Evolutionary conservation across 2,888 invertebrate species (phyloP).

Genomic region (Himalopsyche kuldschensis): DNA sequence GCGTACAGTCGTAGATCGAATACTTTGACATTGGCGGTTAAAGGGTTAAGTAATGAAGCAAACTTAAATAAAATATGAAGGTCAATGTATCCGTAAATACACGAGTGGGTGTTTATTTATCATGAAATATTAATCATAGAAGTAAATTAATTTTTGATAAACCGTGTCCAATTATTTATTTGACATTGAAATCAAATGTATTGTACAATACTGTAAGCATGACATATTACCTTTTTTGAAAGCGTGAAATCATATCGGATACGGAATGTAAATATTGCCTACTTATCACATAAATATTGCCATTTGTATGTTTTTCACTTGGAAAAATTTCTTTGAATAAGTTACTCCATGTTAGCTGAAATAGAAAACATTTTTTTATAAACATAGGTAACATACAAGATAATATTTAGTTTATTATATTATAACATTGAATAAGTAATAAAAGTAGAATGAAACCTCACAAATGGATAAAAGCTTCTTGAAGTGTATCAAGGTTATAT

Average conservation of each 20-base stretch:
- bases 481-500: conserved; percentile 50
- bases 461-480: conserved; percentile 52
- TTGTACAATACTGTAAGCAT: neutral
- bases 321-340: conserved; percentile 42
- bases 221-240: conserved; percentile 41
- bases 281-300: conserved; percentile 44
- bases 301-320: conserved; percentile 39
- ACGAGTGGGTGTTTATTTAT: too few relatives aligned
- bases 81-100: too few relatives aligned
- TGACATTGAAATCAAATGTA: neutral
- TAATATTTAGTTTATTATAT: too few relatives aligned
- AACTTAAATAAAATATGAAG: too few relatives aligned
- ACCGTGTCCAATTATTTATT: too few relatives aligned
- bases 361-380: neutral
- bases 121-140: too few relatives aligned
- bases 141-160: too few relatives aligned
- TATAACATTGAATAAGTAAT: neutral
- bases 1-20: too few relatives aligned
- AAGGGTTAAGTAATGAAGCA: too few relatives aligned
- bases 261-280: conserved; percentile 44
- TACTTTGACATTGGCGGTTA: too few relatives aligned
- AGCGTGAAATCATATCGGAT: conserved; percentile 40
- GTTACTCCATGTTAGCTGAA: conserved; percentile 42
- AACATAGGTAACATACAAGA: too few relatives aligned
- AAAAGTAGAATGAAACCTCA: conserved; percentile 43